Evolutionary conservation across 2,113 vertebrate genomes (phyloP), one percentile per base, ranked within the genome.

Genomic region (Trichechus manatus): DNA sequence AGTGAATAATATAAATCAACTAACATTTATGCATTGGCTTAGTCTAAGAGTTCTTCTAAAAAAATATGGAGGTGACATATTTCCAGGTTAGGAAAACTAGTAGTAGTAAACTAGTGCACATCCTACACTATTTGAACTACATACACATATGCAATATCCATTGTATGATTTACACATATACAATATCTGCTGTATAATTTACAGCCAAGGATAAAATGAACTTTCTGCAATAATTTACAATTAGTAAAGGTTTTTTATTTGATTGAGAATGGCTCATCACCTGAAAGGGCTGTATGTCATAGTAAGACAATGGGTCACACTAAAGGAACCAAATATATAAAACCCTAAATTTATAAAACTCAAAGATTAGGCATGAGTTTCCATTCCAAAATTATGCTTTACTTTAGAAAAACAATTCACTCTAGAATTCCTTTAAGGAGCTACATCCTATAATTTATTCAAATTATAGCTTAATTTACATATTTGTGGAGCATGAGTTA

Each of bases 181-280:
- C 7, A 80, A 89, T 33, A 77, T 11, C 33, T 59, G 66, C 4
- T 50, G 23, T 36, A 25, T 80, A 87, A 87, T 68, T 91, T 81
- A 91, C 17, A 78, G 11, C 11, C 36, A 27, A 95, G 59, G 74
- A 56, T 36, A 50, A 75, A 68, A 66, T 82, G 22, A 82, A 11
- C 14, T 91, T 95, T 78, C 53, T 83, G 33, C 17, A 59, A 85
- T 56, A 74, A 66, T 31, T 64, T 89, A 70, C n/a, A 90, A 90
- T 39, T 33, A 90, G 53, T 27, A 36, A 89, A 72, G 53, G 29
- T 56, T 15, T 70, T 70, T 53, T 84, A 78, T 53, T 78, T 68
- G 75, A 23, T 3, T 68, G 9, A 87, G 19, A 87, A 15, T 17
- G 5, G 31, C 70, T 10, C 68, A 61, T 66, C 39, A 81, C 27